These are phyloP conservation scores for Diorhabda sublineata DNA, from an alignment of 1,140 invertebrate species.

Conservation along the genomic window DNA sequence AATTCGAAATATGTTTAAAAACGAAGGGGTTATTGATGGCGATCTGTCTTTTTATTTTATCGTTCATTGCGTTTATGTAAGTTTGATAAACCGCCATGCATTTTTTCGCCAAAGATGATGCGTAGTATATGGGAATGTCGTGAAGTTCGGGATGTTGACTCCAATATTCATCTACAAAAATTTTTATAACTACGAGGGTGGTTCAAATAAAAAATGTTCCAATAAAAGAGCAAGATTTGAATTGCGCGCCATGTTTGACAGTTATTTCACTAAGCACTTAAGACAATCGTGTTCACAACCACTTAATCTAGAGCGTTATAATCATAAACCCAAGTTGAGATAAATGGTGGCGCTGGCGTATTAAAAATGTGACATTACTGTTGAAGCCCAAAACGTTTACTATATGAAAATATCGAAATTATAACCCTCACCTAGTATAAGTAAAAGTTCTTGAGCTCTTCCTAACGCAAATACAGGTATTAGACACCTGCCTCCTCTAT, in stretches of 20 bases:
- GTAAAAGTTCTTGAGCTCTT: conserved; percentile 90
- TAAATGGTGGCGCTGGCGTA: no score
- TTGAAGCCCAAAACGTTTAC: no score
- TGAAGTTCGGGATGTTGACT: conserved; percentile 95
- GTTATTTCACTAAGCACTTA: no score
- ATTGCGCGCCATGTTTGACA: no score
- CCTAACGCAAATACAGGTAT: conserved; percentile 99
- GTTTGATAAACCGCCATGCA: conserved; percentile 99
- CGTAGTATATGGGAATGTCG: conserved; percentile 99
- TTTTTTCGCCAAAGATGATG: conserved; percentile 97
- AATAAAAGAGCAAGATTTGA: no score
- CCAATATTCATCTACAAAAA: conserved; percentile 91
- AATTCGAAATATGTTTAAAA: conserved; percentile 97
- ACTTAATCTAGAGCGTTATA: no score
- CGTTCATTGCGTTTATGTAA: conserved; percentile 99
- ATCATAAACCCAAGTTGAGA: no score
- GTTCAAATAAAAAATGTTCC: no score
- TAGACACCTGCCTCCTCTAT: conserved; percentile 90
- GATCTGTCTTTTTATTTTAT: conserved; percentile 92
- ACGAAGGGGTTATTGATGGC: conserved; percentile 99
- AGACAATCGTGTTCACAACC: no score
- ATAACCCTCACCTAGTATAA: conserved; percentile 71
- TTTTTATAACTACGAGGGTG: not conserved
- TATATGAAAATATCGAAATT: no score
- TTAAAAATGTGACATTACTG: no score